Conservation (phyloP, 30 jellyfish, hydroid and myxozoan genomes). For the Nemopilema nomurai region DNA sequence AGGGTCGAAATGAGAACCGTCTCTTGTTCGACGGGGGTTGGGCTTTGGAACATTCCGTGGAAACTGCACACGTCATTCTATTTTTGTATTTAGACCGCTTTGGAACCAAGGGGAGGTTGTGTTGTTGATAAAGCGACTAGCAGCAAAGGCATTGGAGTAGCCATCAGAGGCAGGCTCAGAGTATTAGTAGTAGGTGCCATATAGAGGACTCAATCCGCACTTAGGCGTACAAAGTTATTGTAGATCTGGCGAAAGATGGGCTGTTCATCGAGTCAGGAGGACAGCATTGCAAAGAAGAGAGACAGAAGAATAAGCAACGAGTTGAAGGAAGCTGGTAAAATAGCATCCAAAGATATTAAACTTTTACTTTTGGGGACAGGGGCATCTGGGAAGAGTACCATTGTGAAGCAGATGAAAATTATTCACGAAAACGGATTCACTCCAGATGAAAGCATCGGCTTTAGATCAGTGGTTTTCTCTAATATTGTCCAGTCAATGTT, state of each 20-base stretch:
- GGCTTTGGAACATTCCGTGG: too few relatives aligned
- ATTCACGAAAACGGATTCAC: slow-evolving; percentile 62
- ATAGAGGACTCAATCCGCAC: too few relatives aligned
- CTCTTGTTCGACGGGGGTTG: too few relatives aligned
- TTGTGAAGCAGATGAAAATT: slow-evolving; percentile 71
- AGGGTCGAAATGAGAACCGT: too few relatives aligned
- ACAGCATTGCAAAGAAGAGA: background rate
- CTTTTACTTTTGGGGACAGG: slow-evolving; percentile 43
- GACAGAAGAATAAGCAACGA: background rate
- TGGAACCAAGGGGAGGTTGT: too few relatives aligned
- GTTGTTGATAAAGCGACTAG: too few relatives aligned
- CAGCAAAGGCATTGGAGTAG: too few relatives aligned
- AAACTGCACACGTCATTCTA: too few relatives aligned
- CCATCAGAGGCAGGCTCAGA: too few relatives aligned
- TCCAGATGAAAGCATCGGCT: slow-evolving; percentile 28
- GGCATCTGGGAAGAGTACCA: slow-evolving; percentile 60
- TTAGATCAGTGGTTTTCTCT: background rate
- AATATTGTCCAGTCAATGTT: slow-evolving; percentile 15
- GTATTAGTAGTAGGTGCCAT: too few relatives aligned
- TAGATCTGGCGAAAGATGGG: background rate
- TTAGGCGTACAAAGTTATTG: too few relatives aligned
- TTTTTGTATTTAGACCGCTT: too few relatives aligned
- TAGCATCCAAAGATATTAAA: background rate
- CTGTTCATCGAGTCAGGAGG: background rate
- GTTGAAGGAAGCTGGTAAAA: background rate